Conservation (phyloP, 1,140 invertebrate genomes). For the Drosophila murphyi region DNA sequence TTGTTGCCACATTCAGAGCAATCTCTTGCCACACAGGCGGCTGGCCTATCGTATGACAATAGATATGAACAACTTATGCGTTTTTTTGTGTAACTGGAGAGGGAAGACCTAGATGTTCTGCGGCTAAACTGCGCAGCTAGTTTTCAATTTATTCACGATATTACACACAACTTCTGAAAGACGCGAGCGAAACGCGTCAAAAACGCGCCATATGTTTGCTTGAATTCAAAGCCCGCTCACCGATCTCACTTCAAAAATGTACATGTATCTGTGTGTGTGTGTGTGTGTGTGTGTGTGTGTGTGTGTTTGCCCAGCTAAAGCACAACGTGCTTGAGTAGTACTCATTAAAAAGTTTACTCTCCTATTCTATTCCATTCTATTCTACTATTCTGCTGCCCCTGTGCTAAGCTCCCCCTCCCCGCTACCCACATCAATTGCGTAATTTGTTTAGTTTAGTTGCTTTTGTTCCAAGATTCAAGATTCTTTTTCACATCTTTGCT, state of each 20-base stretch:
- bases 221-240: constrained; percentile 24
- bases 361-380: background rate
- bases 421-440: constrained; percentile 49
- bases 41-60: constrained; percentile 25
- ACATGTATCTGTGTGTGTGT: too few relatives aligned
- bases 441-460: constrained; percentile 54
- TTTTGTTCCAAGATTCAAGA: constrained; percentile 12
- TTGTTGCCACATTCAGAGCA: constrained; percentile 1
- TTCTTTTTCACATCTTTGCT: constrained; percentile 44
- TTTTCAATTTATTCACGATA: constrained; percentile 36
- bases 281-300: background rate
- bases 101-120: constrained; percentile 51
- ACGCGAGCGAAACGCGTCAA: constrained; percentile 45
- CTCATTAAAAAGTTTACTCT: constrained; percentile 33
- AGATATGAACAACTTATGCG: constrained; percentile 2
- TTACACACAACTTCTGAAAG: constrained; percentile 36
- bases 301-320: constrained; percentile 18
- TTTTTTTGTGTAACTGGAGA: constrained; percentile 29
- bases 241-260: constrained; percentile 16
- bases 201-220: constrained; percentile 49
- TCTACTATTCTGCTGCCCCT: background rate
- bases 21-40: constrained; percentile 17
- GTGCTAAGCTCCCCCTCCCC: background rate
- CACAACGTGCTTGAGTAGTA: constrained; percentile 10
- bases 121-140: constrained; percentile 30